Conservation (phyloP, 2,888 invertebrate genomes). For the Eulithis testata region DNA sequence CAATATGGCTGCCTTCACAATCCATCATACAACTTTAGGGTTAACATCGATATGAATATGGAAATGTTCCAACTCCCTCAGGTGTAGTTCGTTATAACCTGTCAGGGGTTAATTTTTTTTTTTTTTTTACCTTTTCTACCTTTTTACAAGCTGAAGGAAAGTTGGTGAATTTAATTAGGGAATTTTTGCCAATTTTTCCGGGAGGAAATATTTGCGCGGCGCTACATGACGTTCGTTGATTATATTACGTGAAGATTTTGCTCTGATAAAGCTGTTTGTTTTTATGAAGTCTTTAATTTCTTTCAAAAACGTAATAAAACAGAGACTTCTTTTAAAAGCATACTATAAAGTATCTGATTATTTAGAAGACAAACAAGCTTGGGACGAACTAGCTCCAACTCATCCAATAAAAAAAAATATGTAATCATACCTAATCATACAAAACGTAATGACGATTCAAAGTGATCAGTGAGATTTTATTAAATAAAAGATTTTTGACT, state of each 20-base stretch:
- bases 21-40: slow-evolving; percentile 16
- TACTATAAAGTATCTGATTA: no score
- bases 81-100: slow-evolving; percentile 21
- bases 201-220: neutral
- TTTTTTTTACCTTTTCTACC: neutral
- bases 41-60: slow-evolving; percentile 8
- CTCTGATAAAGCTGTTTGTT: neutral
- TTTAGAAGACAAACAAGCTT: no score
- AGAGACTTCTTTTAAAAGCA: no score
- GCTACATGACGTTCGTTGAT: slow-evolving; percentile 3
- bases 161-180: slow-evolving; percentile 17
- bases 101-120: slow-evolving; percentile 12
- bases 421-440: no score
- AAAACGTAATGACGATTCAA: no score
- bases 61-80: slow-evolving; percentile 12
- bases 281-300: neutral
- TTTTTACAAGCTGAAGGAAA: neutral
- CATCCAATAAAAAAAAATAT: no score
- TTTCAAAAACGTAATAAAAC: no score
- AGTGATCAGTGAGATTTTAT: no score
- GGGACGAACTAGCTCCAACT: no score
- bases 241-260: neutral
- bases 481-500: no score
- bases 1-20: neutral
- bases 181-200: slow-evolving; percentile 1